These are phyloP conservation scores for Lethrus apterus DNA, from an alignment of 1,140 invertebrate species.

Conservation along the genomic window DNA sequence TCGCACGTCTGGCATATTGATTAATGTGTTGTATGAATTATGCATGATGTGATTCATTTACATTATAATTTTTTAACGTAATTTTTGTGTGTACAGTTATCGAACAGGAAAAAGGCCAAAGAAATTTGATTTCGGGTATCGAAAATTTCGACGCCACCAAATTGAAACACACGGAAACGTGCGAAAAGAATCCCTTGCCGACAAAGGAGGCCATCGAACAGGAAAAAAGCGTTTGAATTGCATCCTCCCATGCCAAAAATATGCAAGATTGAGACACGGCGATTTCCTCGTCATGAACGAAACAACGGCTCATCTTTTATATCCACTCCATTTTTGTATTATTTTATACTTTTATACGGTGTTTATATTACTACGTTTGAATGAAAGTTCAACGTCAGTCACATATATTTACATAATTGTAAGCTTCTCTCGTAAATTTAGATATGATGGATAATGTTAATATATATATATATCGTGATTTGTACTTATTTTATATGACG, in stretches of 20 bases:
- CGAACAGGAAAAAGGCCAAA: constrained; percentile 79
- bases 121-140: constrained; percentile 78
- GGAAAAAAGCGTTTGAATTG: constrained; percentile 49
- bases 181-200: constrained; percentile 83
- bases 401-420: constrained; percentile 2
- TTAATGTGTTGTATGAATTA: background rate
- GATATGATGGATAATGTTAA: constrained; percentile 4
- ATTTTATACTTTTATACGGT: constrained; percentile 20
- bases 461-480: constrained; percentile 14
- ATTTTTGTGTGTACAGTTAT: constrained; percentile 55
- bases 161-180: constrained; percentile 82
- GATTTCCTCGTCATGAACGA: background rate
- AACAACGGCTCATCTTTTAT: constrained; percentile 12
- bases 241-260: background rate
- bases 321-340: constrained; percentile 17
- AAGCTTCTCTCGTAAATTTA: constrained; percentile 7
- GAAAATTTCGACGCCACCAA: constrained; percentile 79
- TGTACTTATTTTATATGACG: constrained; percentile 17
- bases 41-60: background rate
- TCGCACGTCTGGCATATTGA: constrained; percentile 8
- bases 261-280: background rate
- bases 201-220: constrained; percentile 67
- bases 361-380: no score
- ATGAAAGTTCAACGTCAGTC: constrained; percentile 1
- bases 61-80: background rate